These are phyloP conservation scores for Shargacucullia verbasci DNA, from an alignment of 2,888 invertebrate genomes.

Conservation along the genomic window DNA sequence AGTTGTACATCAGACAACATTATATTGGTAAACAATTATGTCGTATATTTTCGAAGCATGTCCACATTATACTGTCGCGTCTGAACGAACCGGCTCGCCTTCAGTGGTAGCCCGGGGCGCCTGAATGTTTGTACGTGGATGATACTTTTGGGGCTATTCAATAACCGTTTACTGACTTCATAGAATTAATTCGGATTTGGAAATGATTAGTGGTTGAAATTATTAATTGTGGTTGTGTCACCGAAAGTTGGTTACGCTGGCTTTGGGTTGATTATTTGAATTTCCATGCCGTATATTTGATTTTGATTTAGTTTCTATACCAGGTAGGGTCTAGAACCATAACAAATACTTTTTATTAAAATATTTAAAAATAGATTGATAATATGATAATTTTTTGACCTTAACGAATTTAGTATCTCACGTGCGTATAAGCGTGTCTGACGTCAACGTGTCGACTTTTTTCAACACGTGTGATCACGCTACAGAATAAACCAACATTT, in stretches of 20 bases:
- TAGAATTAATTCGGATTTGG: slow-evolving; percentile 23
- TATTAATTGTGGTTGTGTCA: slow-evolving; percentile 12
- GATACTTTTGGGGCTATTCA: slow-evolving; percentile 73
- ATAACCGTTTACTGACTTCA: slow-evolving; percentile 57
- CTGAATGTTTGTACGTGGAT: slow-evolving; percentile 73
- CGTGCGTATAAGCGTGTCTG: not conserved
- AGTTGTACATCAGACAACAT: not conserved
- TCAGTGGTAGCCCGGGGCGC: slow-evolving; percentile 77
- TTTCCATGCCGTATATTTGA: not conserved
- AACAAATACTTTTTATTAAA: too few relatives aligned
- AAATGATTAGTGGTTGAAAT: slow-evolving; percentile 20
- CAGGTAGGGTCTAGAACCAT: too few relatives aligned
- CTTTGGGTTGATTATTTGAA: not conserved
- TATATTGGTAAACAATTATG: slow-evolving; percentile 8
- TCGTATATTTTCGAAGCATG: slow-evolving; percentile 44
- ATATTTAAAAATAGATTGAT: not conserved
- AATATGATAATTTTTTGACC: not conserved
- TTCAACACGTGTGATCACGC: slow-evolving; percentile 22
- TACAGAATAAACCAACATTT: slow-evolving; percentile 69
- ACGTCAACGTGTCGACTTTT: slow-evolving; percentile 36
- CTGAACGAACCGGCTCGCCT: slow-evolving; percentile 73
- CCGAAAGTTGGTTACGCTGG: not conserved
- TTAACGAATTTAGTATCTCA: not conserved
- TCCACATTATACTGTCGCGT: slow-evolving; percentile 72
- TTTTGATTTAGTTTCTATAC: too few relatives aligned